phyloP scores from a whole-genome alignment of 1,140 invertebrate species.

The Rhopalosiphum padi region DNA sequence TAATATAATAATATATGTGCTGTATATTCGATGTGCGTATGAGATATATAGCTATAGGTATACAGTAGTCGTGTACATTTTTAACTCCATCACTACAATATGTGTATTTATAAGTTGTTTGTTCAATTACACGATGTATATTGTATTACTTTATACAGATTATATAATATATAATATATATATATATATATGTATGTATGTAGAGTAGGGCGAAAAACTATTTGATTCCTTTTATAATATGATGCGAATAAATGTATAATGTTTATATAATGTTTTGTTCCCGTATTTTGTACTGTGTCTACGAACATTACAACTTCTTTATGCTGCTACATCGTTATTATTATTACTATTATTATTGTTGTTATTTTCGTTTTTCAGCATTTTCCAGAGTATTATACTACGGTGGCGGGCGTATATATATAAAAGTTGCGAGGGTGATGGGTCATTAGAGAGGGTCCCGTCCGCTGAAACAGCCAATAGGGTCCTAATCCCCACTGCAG shows the following conservation, averaged over 20 bases:
- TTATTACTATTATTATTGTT: not conserved
- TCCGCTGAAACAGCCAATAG: constrained; percentile 25
- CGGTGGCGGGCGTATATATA: not conserved
- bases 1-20: too few species aligned
- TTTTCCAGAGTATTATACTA: constrained; percentile 8
- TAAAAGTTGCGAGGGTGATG: constrained; percentile 49
- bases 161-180: not conserved
- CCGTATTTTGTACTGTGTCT: not conserved
- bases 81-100: not conserved
- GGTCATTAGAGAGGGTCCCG: constrained; percentile 49
- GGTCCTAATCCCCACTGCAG: constrained; percentile 46
- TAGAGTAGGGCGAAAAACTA: not conserved
- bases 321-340: not conserved
- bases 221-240: not conserved
- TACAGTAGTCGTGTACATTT: not conserved
- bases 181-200: too few species aligned
- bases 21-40: not conserved
- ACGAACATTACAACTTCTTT: not conserved
- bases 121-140: not conserved
- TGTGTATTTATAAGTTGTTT: not conserved
- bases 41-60: not conserved
- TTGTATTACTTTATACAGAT: not conserved
- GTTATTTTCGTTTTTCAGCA: constrained; percentile 16
- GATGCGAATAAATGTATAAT: not conserved
- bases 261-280: not conserved